Base-by-base conservation (phyloP, 2,888 invertebrate species). In the Ennomos fuscantarius region DNA sequence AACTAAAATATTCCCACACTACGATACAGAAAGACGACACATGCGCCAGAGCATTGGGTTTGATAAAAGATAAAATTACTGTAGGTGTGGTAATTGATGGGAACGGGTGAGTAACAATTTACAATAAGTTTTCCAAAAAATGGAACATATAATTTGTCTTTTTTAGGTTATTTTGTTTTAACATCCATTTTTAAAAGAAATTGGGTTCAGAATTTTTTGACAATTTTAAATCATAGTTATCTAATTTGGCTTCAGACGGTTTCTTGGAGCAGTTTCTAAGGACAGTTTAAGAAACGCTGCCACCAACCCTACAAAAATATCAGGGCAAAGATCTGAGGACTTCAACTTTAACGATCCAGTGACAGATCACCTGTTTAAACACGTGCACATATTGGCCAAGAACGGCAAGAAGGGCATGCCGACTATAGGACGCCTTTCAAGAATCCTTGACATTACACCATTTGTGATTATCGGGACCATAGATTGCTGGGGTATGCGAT, bases 391-490 rank as follows among this genome's bases (percentile, higher is more conserved):
- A 84, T 92, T 97, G 24, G 84, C 93, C 49, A 89, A 93, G 63
- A 78, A 81, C 57, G 73, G 73, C 11, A 60, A 52, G 24, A 60
- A 56, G 68, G 70, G 31, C 60, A 60, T 42, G 93, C 95, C 8
- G 9, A 93, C 93, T 31, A 84, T 97, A 8, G 96, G 96, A 8
- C 93, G 94, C 62, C 86, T 97, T 34, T 95, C 96, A 0, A 91
- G 95, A 61, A 94, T 97, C 71, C 86, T 98, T 61, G 96, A 97
- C 76, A 94, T 94, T 49, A 95, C 97, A 66, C 88, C 95, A 37
- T 97, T 95, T 79, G 96, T 95, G 3, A 87, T 96, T 0, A 93
- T 97, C 43, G 83, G 65, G 37, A 55, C 32, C 24, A 24, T 24
- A 6, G 24, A 24, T 5, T 6, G 6, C 24, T 6, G 24, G 0